Base-by-base conservation (phyloP, 2,113 vertebrate genomes). In the Lepus americanus region DNA sequence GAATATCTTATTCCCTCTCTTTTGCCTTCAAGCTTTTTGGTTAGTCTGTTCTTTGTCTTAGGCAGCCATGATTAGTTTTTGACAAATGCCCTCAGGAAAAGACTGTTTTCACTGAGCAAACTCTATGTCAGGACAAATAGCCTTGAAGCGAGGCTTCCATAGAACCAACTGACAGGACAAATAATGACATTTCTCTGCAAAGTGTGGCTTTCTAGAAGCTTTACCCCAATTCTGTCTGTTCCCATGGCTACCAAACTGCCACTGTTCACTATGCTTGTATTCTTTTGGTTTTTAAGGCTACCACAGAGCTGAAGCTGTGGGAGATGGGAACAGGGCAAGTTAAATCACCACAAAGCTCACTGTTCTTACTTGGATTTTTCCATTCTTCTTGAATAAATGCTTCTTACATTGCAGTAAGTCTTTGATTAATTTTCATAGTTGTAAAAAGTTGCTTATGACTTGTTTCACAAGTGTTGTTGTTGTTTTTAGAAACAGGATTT, bases 301-400 rank as follows among this genome's bases (percentile, higher is more conserved):
- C 20, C 29, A 63, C 8, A 80, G 36, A 73, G 31, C 22, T 77
- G 27, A 59, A 22, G 29, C 31, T 33, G 5, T 16, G 39, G 27
- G 8, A 12, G 9, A 66, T 87, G 64, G 27, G 55, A 77, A 59
- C 17, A 59, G 53, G 77, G 64, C 11, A 87, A 39, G 39, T 70
- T 81, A 89, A 89, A 69, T 70, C 23, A 80, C 27, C 16, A 44
- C n/a, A 19, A 69, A 86, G 0, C 79, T 82, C 66, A 79, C 27
- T 90, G 80, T 88, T 61, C 39, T 83, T 55, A 44, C 29, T 16
- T 16, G 63, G 3, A 87, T 53, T 90, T 63, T 27, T 49, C 39
- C 63, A 55, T 90, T 87, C 76, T 90, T 74, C 85, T 59, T 73
- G 19, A 78, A 72, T 69, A 70, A 83, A 70, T 78, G 6, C 17